Percentiles rank a stretch among this genome's conserved stretches.
phyloP scores from a whole-genome alignment of 1,140 invertebrate genomes.

The Schmidtea mediterranea region DNA sequence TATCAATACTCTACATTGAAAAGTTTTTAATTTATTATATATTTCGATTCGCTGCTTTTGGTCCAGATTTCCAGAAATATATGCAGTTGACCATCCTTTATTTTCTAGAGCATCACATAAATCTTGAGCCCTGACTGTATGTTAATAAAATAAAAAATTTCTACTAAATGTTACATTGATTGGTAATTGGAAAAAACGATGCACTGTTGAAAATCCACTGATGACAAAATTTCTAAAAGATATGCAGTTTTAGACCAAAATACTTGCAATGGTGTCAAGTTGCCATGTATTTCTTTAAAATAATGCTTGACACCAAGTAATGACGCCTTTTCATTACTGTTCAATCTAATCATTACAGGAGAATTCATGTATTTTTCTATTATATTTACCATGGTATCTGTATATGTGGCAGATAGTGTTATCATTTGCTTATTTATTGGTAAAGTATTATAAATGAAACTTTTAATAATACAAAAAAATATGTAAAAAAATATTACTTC shows the following conservation, averaged over 20 bases:
- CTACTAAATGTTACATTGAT: slow-evolving; percentile 30
- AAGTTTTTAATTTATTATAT: slow-evolving; percentile 44
- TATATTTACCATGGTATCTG: slow-evolving; percentile 41
- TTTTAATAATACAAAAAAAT: slow-evolving; percentile 29
- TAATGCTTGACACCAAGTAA: slow-evolving; percentile 43
- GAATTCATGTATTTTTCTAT: slow-evolving; percentile 48
- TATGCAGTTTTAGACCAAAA: slow-evolving; percentile 40
- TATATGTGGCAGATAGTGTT: slow-evolving; percentile 73
- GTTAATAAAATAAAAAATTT: slow-evolving; percentile 9
- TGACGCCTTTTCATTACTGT: slow-evolving; percentile 24
- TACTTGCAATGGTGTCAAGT: slow-evolving; percentile 20
- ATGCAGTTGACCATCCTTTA: slow-evolving; percentile 40
- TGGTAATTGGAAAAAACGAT: slow-evolving; percentile 67
- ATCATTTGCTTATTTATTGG: slow-evolving; percentile 55
- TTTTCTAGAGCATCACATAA: slow-evolving; percentile 40
- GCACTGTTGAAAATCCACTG: slow-evolving; percentile 53
- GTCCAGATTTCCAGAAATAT: slow-evolving; percentile 44
- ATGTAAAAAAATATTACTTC: no score
- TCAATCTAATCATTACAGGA: slow-evolving; percentile 42
- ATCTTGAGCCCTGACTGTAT: slow-evolving; percentile 29
- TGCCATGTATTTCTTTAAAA: slow-evolving; percentile 17
- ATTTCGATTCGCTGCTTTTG: slow-evolving; percentile 47
- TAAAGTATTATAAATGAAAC: slow-evolving; percentile 43
- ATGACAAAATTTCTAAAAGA: slow-evolving; percentile 40
- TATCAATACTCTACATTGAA: slow-evolving; percentile 50